Evolutionary conservation across 2,113 vertebrate genomes (phyloP).

Genomic region (Myxocyprinus asiaticus): DNA sequence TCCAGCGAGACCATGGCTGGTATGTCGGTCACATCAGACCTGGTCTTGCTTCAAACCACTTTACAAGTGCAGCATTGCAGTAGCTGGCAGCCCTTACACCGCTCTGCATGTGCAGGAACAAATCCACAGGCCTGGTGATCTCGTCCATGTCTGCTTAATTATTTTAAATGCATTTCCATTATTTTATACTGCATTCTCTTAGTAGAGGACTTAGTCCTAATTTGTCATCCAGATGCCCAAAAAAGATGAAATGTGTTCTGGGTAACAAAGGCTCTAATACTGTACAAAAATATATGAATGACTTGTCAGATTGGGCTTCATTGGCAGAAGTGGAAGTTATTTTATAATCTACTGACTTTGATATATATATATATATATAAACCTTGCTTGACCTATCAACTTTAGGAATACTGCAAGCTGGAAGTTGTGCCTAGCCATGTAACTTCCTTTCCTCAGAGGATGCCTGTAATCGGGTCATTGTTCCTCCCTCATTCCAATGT

Average conservation of each 20-base stretch:
- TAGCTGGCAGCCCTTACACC: background rate
- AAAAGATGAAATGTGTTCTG: conserved; percentile 8
- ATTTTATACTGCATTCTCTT: conserved; percentile 4
- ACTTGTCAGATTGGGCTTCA: background rate
- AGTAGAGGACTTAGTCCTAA: background rate
- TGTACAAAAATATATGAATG: background rate
- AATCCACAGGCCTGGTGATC: background rate
- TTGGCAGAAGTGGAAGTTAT: background rate
- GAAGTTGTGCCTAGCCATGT: background rate
- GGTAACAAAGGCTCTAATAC: background rate
- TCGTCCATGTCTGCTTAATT: conserved; percentile 32
- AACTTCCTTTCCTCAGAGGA: background rate
- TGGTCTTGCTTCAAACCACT: conserved; percentile 11
- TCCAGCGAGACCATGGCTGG: conserved; percentile 38
- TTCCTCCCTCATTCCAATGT: no score
- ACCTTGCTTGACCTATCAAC: background rate
- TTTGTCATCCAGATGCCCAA: conserved; percentile 13
- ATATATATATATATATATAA: no score
- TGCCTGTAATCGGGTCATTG: no score
- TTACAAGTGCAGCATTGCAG: background rate
- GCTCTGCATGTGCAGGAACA: conserved; percentile 3
- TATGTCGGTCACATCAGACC: conserved; percentile 33
- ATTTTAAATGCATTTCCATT: conserved; percentile 40
- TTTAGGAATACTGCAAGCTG: background rate
- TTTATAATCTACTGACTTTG: background rate